phyloP scores from a whole-genome alignment of 1,140 invertebrate genomes.

The Apolygus lucorum region DNA sequence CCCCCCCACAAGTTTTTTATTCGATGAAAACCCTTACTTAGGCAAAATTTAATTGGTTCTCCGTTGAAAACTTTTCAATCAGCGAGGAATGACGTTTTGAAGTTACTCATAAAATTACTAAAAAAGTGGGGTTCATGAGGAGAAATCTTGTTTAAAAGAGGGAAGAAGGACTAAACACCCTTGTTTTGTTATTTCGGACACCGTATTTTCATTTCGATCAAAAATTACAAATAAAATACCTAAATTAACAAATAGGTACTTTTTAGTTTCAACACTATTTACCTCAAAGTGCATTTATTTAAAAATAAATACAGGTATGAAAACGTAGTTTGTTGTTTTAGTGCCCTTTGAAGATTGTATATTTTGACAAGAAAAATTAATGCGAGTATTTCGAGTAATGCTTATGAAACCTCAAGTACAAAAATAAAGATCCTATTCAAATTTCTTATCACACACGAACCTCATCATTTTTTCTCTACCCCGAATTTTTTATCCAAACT shows the following conservation, averaged over 20 bases:
- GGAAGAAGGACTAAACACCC: no score
- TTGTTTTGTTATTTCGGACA: background rate
- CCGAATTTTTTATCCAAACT: background rate
- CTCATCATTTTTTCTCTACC: background rate
- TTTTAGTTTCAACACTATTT: no score
- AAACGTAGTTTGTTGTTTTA: background rate
- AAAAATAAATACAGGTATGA: conserved; percentile 10
- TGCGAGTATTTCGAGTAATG: background rate
- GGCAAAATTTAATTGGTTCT: no score
- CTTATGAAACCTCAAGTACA: background rate
- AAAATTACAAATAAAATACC: background rate
- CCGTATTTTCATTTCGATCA: background rate
- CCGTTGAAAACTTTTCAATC: no score
- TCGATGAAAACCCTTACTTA: no score
- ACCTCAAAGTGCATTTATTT: conserved; percentile 13
- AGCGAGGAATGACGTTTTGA: no score
- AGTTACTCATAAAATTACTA: no score
- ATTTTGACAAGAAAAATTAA: background rate
- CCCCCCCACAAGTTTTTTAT: no score
- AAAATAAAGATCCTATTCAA: background rate
- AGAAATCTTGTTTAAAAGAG: no score
- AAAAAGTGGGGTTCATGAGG: no score
- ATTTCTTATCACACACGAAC: background rate
- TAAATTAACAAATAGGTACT: no score
- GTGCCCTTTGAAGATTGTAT: conserved; percentile 8